Conservation (phyloP, 2,888 invertebrate species). For the Cataglyphis altisquamis region DNA sequence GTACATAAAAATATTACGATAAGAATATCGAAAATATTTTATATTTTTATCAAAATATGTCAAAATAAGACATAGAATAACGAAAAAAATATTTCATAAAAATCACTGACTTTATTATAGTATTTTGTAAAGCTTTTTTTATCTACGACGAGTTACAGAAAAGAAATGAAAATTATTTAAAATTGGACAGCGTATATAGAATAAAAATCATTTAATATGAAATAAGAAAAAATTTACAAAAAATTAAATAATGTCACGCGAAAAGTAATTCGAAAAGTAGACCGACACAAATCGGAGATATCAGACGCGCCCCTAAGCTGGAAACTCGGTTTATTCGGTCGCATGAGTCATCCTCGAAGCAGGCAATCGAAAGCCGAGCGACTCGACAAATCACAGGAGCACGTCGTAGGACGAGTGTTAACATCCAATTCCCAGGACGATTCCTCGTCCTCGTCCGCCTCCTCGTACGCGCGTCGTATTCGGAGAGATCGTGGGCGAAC, state of each 20-base stretch:
- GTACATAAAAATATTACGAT: too few relatives aligned
- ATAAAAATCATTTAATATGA: not conserved
- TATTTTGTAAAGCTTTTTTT: too few relatives aligned
- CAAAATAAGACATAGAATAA: too few relatives aligned
- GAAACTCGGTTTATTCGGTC: conserved; percentile 2
- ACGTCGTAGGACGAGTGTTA: conserved; percentile 58
- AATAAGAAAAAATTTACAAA: not conserved
- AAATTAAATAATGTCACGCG: not conserved
- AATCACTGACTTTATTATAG: too few relatives aligned
- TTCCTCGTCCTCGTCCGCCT: conserved; percentile 39
- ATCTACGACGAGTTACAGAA: too few relatives aligned
- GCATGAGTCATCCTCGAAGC: conserved; percentile 33
- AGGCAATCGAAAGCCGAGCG: conserved; percentile 53
- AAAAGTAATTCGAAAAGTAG: not conserved
- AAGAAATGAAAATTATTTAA: too few relatives aligned
- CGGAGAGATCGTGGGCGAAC: conserved; percentile 48
- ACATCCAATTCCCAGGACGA: conserved; percentile 58
- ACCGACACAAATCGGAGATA: conserved; percentile 6
- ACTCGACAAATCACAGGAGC: conserved; percentile 53
- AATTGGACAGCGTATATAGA: too few relatives aligned
- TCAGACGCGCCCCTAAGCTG: not conserved
- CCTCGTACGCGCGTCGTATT: conserved; percentile 33
- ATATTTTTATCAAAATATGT: too few relatives aligned
- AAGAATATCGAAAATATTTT: too few relatives aligned
- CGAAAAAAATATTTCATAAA: too few relatives aligned